Base-by-base conservation (phyloP, 1,140 invertebrate genomes). In the Dinoponera quadriceps region DNA sequence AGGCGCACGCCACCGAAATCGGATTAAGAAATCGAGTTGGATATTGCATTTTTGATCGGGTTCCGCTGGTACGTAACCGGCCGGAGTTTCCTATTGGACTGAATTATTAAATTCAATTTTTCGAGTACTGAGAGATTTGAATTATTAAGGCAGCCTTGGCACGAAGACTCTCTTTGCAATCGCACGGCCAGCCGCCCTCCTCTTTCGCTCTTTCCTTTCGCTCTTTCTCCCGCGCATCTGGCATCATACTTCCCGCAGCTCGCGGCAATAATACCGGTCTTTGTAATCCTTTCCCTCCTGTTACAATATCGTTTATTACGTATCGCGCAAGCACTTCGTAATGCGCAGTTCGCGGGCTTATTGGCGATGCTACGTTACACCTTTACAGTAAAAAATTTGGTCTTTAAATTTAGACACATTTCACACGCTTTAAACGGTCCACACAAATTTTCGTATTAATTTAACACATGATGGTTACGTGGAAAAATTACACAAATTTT, bases 91-190 rank as follows among this genome's bases (percentile, higher is more conserved):
- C 91, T 93, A 92, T 93, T 93, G 91, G 90, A 91, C 90, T 94
- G 93, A 94, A 94, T 94, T 94, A 94, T 94, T 94, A 94, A 94
- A 94, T 94, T 94, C 93, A 94, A 94, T 94, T 94, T 94, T 94
- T 94, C 93, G 91, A 94, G 93, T 94, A 94, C 93, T 93, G 91
- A 93, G 90, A 93, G 92, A 92, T 91, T 92, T 94, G 91, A 94
- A 94, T 93, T 94, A 94, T 94, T 93, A 92, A 94, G 85, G 87
- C 86, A 81, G 82, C 85, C 86, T 84, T 85, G 87, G 87, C 86
- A 84, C 86, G 84, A 83, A 85, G 89, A 91, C 78, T 86, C 88
- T 91, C 91, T 92, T 92, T 89, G 90, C 90, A 88, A 92, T 92
- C 91, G 92, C 88, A 87, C 54, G 60, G 78, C 77, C 78, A 68